phyloP scores from a whole-genome alignment of 2,113 vertebrate genomes.

The Lamprologus tigripictilis region DNA sequence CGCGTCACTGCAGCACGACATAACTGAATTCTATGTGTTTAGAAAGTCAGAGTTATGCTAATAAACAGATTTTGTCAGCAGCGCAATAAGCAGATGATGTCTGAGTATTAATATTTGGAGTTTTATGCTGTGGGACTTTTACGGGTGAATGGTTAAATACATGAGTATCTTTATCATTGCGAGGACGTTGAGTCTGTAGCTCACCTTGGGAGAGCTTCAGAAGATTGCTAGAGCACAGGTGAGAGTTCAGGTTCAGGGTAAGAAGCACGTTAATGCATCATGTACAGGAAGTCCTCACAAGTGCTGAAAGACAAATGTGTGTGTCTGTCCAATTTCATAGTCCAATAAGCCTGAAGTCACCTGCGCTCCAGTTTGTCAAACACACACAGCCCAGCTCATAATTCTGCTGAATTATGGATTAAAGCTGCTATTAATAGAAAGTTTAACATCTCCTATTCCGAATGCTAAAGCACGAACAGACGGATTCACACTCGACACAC shows the following conservation, averaged over 20 bases:
- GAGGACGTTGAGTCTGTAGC: not conserved
- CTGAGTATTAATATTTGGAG: not conserved
- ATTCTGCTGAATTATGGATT: constrained; percentile 7
- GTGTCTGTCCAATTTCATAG: not conserved
- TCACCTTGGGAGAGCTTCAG: not conserved
- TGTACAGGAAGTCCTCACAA: not conserved
- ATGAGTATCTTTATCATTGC: not conserved
- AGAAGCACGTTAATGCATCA: not conserved
- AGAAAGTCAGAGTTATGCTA: not conserved
- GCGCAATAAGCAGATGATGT: not conserved
- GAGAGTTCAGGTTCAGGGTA: not conserved
- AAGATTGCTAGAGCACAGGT: not conserved
- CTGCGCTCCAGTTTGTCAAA: not conserved
- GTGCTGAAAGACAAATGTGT: not conserved
- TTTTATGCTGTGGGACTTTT: not conserved
- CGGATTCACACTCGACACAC: not conserved
- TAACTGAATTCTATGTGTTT: not conserved
- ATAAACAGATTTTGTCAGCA: not conserved
- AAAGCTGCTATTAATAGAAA: constrained; percentile 1
- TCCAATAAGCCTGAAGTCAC: not conserved
- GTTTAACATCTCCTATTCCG: not conserved
- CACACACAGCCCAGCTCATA: not conserved
- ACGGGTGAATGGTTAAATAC: not conserved
- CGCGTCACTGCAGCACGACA: rapidly evolving
- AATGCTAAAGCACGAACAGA: not conserved